Conservation (phyloP, 2,113 vertebrate species). For the Cyanoramphus novaezelandiae region DNA sequence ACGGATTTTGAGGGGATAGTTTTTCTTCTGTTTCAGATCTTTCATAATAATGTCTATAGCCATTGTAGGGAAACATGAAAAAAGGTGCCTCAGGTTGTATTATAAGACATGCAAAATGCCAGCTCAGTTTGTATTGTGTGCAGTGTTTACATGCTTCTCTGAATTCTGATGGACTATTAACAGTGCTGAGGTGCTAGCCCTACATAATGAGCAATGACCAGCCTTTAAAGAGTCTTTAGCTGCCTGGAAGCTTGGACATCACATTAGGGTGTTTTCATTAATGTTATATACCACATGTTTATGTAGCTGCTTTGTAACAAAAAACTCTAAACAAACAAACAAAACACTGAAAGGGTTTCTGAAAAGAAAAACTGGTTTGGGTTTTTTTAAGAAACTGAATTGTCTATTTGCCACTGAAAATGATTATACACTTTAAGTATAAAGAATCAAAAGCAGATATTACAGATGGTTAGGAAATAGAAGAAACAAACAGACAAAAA, state of each 20-base stretch:
- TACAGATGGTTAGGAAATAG: background rate
- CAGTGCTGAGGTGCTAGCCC: background rate
- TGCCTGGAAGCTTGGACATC: background rate
- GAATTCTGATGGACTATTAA: background rate
- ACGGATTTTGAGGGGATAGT: background rate
- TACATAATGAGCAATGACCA: background rate
- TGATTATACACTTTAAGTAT: background rate
- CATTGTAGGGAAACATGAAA: background rate
- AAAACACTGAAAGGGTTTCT: background rate
- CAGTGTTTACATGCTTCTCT: background rate
- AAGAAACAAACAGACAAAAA: background rate
- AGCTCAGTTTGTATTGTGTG: fast-evolving
- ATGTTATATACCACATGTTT: background rate
- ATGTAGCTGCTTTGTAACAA: background rate
- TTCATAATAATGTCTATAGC: background rate
- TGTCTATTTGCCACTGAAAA: background rate
- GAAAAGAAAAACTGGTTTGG: background rate
- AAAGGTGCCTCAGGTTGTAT: background rate
- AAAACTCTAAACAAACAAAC: background rate
- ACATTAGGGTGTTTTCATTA: background rate
- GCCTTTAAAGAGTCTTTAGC: background rate
- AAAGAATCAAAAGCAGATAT: background rate
- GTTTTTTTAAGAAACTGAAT: background rate
- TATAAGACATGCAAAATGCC: background rate
- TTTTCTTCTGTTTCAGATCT: background rate